Percentiles rank a stretch among this genome's conserved stretches.
phyloP scores from a whole-genome alignment of 2,113 vertebrate species.

The Macrotus californicus region DNA sequence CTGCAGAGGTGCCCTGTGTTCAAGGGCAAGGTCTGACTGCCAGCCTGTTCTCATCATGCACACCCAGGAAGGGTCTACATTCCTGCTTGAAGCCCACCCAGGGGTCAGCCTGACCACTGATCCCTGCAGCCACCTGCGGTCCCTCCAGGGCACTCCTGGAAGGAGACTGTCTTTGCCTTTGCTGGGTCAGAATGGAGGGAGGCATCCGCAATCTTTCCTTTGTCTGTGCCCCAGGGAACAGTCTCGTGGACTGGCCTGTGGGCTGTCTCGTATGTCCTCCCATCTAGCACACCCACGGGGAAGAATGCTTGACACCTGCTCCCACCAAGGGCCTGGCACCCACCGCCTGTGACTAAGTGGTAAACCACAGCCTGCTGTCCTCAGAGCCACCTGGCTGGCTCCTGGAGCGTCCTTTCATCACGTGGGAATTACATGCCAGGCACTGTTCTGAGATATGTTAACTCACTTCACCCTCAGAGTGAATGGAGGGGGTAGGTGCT shows the following conservation, averaged over 20 bases:
- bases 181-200: neutral
- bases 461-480: neutral
- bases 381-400: neutral
- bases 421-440: neutral
- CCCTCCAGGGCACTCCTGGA: neutral
- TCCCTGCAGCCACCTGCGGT: neutral
- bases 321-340: neutral
- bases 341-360: neutral
- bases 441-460: neutral
- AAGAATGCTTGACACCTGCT: neutral
- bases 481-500: too few species aligned
- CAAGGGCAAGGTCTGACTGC: neutral
- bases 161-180: neutral
- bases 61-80: neutral
- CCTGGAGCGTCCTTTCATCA: neutral
- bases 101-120: neutral
- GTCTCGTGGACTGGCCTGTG: neutral
- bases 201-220: neutral
- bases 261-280: neutral
- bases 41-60: neutral
- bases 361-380: neutral
- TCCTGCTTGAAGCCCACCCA: neutral
- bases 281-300: neutral
- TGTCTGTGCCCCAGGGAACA: neutral
- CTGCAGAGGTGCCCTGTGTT: neutral